A percentile compares a stretch with the other conserved stretches of the same genome.
phyloP scores from a whole-genome alignment of 2,113 vertebrate genomes.

The Rhipidura dahli region DNA sequence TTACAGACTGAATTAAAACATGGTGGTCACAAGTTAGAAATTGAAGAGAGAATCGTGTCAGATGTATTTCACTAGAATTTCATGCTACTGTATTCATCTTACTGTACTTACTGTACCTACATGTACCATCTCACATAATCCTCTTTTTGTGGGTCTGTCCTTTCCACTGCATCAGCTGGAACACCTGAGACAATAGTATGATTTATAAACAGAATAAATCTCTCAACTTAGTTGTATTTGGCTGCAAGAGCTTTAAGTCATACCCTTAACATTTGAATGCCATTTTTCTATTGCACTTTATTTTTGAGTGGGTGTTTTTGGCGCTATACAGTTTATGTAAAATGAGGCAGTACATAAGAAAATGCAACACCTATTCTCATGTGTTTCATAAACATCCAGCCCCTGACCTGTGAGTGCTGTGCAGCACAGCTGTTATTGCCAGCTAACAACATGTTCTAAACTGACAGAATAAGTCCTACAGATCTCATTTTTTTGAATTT shows the following conservation, averaged over 20 bases:
- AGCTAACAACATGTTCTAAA: conserved; percentile 2
- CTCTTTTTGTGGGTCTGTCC: not conserved
- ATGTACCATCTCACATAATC: not conserved
- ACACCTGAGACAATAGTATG: not conserved
- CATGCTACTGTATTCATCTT: not conserved
- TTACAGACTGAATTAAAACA: not conserved
- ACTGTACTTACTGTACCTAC: not conserved
- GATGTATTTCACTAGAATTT: not conserved
- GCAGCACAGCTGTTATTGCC: not conserved
- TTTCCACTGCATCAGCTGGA: not conserved
- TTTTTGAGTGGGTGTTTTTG: not conserved
- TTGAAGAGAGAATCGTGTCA: not conserved
- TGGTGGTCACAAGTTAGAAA: not conserved
- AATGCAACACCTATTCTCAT: conserved; percentile 38
- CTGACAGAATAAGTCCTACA: not conserved
- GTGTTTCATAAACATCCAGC: conserved; percentile 29
- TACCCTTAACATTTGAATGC: not conserved
- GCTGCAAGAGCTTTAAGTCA: not conserved
- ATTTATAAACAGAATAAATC: not conserved
- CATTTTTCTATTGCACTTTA: not conserved
- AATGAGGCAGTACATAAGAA: conserved; percentile 11
- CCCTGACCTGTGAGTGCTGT: not conserved
- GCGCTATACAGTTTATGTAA: not conserved
- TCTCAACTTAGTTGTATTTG: not conserved
- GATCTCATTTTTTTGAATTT: not conserved